phyloP scores from a whole-genome alignment of 2,113 vertebrate genomes.

The Poecilia latipinna region DNA sequence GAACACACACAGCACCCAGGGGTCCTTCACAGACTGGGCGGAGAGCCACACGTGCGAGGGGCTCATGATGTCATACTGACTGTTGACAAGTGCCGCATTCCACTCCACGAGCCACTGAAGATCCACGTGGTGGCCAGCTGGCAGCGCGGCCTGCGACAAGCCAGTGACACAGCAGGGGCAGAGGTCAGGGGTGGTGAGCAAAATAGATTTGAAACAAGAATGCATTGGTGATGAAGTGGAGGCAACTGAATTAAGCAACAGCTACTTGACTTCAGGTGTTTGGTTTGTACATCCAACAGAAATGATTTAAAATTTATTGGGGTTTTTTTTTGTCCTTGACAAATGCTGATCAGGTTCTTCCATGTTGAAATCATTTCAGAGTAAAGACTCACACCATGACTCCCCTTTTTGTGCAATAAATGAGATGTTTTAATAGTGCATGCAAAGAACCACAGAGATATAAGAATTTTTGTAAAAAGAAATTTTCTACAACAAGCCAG shows the following conservation, averaged over 20 bases:
- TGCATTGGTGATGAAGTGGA: constrained; percentile 19
- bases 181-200: constrained; percentile 25
- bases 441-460: no score
- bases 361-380: no score
- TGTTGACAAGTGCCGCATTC: constrained; percentile 91
- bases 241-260: constrained; percentile 11
- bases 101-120: constrained; percentile 97
- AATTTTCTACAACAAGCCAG: no score
- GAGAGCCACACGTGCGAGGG: constrained; percentile 98
- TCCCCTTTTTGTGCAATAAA: no score
- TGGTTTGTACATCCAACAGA: constrained; percentile 1
- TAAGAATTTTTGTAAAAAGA: no score
- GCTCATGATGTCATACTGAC: constrained; percentile 95
- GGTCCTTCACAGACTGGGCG: constrained; percentile 95
- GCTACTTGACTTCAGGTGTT: constrained; percentile 33
- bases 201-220: background rate
- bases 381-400: no score
- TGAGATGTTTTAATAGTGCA: no score
- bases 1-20: constrained; percentile 96
- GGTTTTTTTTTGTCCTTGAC: no score
- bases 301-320: background rate
- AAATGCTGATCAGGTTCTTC: no score
- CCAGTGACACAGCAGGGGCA: constrained; percentile 7
- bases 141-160: constrained; percentile 80
- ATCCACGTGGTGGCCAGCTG: constrained; percentile 89